Conservation (phyloP, 1,140 invertebrate species). For the Medauroidea extradentata region DNA sequence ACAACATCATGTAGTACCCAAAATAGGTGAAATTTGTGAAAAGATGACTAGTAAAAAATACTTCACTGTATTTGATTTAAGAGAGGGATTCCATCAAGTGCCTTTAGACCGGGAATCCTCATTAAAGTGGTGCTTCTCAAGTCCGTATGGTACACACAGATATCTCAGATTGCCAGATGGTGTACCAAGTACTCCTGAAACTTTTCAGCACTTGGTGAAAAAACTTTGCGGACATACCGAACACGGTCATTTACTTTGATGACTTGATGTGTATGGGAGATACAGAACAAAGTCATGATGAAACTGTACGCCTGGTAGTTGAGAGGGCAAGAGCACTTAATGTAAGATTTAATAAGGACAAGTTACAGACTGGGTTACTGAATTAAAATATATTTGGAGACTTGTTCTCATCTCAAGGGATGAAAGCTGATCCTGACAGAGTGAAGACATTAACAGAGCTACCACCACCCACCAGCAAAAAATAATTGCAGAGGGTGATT, state of each 20-base stretch:
- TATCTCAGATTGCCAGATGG: constrained; percentile 37
- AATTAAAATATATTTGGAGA: constrained; percentile 35
- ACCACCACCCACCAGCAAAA: constrained; percentile 27
- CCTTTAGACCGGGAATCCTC: constrained; percentile 10
- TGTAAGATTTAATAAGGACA: constrained; percentile 36
- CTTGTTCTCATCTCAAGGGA: constrained; percentile 30
- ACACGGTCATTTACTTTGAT: constrained; percentile 36
- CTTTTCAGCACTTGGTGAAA: constrained; percentile 33
- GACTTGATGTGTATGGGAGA: constrained; percentile 32
- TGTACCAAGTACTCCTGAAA: constrained; percentile 27
- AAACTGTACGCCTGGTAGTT: constrained; percentile 29
- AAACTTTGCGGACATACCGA: constrained; percentile 29
- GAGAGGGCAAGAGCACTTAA: constrained; percentile 23
- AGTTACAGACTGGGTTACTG: constrained; percentile 25
- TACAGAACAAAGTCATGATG: constrained; percentile 27
- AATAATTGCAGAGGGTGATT: constrained; percentile 34
- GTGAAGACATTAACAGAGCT: constrained; percentile 36
- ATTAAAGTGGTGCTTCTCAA: constrained; percentile 17
- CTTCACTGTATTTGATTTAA: constrained; percentile 5
- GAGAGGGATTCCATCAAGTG: constrained; percentile 21
- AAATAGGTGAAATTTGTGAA: constrained; percentile 9
- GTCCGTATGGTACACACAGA: constrained; percentile 30
- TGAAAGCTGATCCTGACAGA: constrained; percentile 36
- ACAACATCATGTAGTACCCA: constrained; percentile 17
- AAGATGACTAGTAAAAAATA: constrained; percentile 18